These are phyloP conservation scores for Alloscopus bannaensis DNA, from an alignment of 2,888 invertebrate genomes.

Conservation along the genomic window DNA sequence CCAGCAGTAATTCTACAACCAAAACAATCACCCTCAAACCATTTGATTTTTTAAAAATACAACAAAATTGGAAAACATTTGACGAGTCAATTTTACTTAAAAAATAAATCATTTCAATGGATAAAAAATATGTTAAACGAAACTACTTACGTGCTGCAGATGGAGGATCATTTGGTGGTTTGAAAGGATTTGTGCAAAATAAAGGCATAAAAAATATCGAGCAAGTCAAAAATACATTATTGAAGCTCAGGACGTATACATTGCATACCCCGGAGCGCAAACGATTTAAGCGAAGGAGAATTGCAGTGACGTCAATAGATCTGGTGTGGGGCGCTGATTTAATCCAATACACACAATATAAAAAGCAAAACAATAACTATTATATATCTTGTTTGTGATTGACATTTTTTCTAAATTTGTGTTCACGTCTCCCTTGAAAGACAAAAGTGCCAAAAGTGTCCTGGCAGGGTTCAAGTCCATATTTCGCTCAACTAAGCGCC, in stretches of 20 bases:
- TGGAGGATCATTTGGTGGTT: not conserved
- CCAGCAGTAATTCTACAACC: not conserved
- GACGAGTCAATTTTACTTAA: not conserved
- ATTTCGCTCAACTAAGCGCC: slow-evolving; percentile 7
- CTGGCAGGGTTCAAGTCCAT: not conserved
- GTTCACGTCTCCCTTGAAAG: not conserved
- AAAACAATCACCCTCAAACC: not conserved
- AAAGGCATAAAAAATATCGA: slow-evolving; percentile 8
- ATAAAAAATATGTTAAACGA: slow-evolving; percentile 5
- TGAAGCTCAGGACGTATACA: not conserved
- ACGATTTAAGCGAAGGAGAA: not conserved
- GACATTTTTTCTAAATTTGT: not conserved
- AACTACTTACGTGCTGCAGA: slow-evolving; percentile 3
- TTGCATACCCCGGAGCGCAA: not conserved
- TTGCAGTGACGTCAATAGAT: not conserved
- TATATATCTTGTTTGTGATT: not conserved
- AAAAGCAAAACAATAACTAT: not conserved
- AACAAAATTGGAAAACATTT: not conserved
- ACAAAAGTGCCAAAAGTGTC: slow-evolving; percentile 13
- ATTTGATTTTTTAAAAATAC: not conserved
- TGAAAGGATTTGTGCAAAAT: slow-evolving; percentile 6
- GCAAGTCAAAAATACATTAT: not conserved
- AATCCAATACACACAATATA: not conserved
- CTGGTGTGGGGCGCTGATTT: slow-evolving; percentile 6
- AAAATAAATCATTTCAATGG: not conserved